Conservation (phyloP, 2,113 vertebrate genomes). For the Suncus etruscus region DNA sequence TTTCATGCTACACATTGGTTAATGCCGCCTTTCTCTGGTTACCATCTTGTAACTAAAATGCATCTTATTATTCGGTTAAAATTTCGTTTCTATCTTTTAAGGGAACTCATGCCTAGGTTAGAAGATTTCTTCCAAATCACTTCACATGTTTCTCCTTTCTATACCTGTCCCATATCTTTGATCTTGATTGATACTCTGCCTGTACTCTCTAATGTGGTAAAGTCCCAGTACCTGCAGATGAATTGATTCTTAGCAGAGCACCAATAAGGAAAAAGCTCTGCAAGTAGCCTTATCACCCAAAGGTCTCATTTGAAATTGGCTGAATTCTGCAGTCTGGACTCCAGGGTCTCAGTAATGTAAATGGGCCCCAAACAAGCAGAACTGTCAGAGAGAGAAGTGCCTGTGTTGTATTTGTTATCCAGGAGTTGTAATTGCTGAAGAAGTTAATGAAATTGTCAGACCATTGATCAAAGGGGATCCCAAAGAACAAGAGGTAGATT, state of each 20-base stretch:
- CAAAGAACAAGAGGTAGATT: constrained; percentile 82
- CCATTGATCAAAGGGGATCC: constrained; percentile 71
- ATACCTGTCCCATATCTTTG: not conserved
- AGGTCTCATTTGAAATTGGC: constrained; percentile 27
- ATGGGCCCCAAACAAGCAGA: constrained; percentile 42
- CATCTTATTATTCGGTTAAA: constrained; percentile 24
- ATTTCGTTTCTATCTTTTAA: not conserved
- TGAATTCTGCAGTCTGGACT: constrained; percentile 12
- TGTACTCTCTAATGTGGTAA: not conserved
- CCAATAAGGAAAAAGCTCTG: constrained; percentile 28
- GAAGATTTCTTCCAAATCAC: constrained; percentile 24
- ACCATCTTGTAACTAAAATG: constrained; percentile 40
- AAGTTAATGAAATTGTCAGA: constrained; percentile 85
- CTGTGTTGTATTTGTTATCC: constrained; percentile 71
- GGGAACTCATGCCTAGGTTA: not conserved
- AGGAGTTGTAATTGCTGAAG: constrained; percentile 70
- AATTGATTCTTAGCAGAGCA: not conserved
- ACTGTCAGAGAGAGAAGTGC: constrained; percentile 30
- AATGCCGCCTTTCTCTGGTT: not conserved
- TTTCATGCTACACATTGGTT: too few species aligned
- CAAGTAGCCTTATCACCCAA: not conserved
- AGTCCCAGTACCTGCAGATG: constrained; percentile 13
- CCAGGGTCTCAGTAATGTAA: constrained; percentile 11
- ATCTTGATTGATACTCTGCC: constrained; percentile 21
- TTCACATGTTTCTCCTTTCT: not conserved